Conservation (phyloP, 2,888 invertebrate species). For the Acleris emargana region DNA sequence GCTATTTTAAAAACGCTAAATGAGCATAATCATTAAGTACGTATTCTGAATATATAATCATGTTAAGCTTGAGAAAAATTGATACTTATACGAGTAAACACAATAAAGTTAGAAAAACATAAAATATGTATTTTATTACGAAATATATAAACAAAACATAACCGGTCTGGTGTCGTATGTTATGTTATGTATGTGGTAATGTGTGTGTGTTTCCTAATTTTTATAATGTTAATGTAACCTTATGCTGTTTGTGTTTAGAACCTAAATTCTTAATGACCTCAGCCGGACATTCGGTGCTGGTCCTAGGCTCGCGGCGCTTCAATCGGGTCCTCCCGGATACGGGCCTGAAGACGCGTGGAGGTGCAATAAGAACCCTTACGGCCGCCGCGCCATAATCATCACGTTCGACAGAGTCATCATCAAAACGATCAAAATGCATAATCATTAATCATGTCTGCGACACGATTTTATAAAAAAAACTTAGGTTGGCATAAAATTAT, state of each 20-base stretch:
- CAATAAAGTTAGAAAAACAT: too few relatives aligned
- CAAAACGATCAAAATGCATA: conserved; percentile 48
- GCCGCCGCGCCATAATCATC: conserved; percentile 45
- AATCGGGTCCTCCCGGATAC: conserved; percentile 32
- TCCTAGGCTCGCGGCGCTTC: conserved; percentile 37
- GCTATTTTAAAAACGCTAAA: conserved; percentile 14
- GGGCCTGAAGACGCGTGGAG: conserved; percentile 42
- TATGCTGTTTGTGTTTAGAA: neutral
- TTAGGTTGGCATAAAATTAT: too few relatives aligned
- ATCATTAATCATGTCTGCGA: neutral
- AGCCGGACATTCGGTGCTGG: conserved; percentile 34
- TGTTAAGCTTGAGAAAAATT: too few relatives aligned
- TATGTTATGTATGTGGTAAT: too few relatives aligned
- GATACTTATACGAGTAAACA: too few relatives aligned
- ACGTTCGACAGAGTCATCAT: conserved; percentile 49
- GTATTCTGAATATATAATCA: too few relatives aligned
- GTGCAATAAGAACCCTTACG: conserved; percentile 41
- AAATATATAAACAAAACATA: too few relatives aligned
- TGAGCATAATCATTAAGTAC: conserved; percentile 5
- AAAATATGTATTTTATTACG: too few relatives aligned
- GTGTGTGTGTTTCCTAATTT: too few relatives aligned
- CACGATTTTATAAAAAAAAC: too few relatives aligned
- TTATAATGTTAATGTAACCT: too few relatives aligned
- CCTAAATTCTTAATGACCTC: conserved; percentile 23
- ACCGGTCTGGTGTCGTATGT: too few relatives aligned